Percentiles rank a stretch among this genome's conserved stretches.
Evolutionary conservation across 2,888 invertebrate species (phyloP).

Genomic region (Gari tellinella): DNA sequence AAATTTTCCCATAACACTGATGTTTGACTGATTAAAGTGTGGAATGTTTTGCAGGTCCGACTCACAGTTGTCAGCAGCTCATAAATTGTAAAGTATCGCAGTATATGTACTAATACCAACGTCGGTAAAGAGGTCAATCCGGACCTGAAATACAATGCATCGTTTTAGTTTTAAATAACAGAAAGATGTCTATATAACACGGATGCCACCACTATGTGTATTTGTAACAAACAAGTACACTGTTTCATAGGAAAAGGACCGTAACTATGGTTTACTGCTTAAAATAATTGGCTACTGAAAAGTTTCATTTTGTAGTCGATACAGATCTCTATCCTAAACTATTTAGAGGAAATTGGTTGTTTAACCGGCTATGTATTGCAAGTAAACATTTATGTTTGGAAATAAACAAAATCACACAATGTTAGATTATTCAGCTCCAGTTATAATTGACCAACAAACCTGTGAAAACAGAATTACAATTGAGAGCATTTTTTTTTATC

Average conservation of each 20-base stretch:
- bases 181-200: neutral
- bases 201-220: no score
- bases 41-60: constrained; percentile 27
- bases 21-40: constrained; percentile 9
- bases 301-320: neutral
- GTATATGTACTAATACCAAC: constrained; percentile 12
- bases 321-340: no score
- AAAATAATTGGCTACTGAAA: neutral
- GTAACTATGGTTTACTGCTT: neutral
- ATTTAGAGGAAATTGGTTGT: no score
- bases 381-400: no score
- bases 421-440: no score
- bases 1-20: constrained; percentile 20
- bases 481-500: no score
- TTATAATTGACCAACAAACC: no score
- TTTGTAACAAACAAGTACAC: no score
- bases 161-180: neutral
- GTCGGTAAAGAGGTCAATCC: constrained; percentile 12
- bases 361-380: no score
- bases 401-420: no score
- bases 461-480: no score
- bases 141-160: constrained; percentile 11
- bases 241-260: neutral
- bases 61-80: constrained; percentile 18
- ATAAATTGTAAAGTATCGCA: constrained; percentile 8